Percentiles rank a stretch among this genome's conserved stretches.
Conservation (phyloP, 2,113 vertebrate species). For the Hucho hucho region DNA sequence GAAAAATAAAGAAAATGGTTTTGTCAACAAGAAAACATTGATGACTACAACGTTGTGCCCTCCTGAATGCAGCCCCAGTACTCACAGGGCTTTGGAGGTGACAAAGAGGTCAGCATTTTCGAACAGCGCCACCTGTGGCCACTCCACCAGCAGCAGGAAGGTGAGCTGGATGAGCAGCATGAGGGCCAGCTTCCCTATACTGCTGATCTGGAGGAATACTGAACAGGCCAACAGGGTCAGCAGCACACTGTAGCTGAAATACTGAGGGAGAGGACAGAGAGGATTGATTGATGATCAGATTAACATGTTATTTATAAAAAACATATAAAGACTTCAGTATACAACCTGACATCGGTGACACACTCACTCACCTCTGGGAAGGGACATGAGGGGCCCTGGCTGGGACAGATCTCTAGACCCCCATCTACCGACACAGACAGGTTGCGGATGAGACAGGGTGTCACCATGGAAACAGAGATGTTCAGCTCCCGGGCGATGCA, state of each 20-base stretch:
- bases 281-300: too few species aligned
- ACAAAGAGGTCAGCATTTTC: slow-evolving; percentile 95
- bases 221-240: slow-evolving; percentile 94
- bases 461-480: slow-evolving; percentile 76
- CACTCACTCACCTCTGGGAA: slow-evolving; percentile 85
- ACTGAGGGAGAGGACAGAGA: slow-evolving; percentile 69
- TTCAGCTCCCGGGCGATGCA: slow-evolving; percentile 85
- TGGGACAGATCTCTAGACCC: slow-evolving; percentile 78
- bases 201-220: slow-evolving; percentile 97
- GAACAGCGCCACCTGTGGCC: slow-evolving; percentile 87
- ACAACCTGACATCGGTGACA: too few species aligned
- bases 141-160: slow-evolving; percentile 90
- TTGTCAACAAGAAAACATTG: not conserved
- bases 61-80: slow-evolving; percentile 25
- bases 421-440: slow-evolving; percentile 84
- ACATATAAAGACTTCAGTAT: too few species aligned
- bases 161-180: slow-evolving; percentile 86
- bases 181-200: slow-evolving; percentile 91
- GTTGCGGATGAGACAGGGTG: slow-evolving; percentile 82
- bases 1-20: slow-evolving; percentile 7
- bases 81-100: slow-evolving; percentile 91
- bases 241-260: slow-evolving; percentile 90
- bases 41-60: slow-evolving; percentile 4
- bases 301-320: too few species aligned
- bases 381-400: slow-evolving; percentile 78